A percentile compares a stretch with the other conserved stretches of the same genome.
Evolutionary conservation across 1,140 invertebrate genomes (phyloP).

Genomic region (Bathynomus jamesi): DNA sequence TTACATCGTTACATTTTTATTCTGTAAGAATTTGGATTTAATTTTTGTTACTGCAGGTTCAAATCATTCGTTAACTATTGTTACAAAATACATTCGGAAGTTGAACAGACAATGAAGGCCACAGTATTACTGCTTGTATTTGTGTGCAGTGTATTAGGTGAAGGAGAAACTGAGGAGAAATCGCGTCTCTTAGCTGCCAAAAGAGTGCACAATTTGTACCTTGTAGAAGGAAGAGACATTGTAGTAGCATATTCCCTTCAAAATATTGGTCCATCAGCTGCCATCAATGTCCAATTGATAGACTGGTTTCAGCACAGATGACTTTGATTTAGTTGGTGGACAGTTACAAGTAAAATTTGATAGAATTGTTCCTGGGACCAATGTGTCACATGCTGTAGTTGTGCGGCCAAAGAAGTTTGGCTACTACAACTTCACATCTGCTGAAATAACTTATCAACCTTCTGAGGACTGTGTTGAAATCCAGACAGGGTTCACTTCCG

Average conservation of each 20-base stretch:
- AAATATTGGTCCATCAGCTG: constrained; percentile 77
- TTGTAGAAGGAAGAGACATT: constrained; percentile 97
- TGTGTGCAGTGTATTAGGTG: not conserved
- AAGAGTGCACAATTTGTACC: constrained; percentile 82
- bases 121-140: not conserved
- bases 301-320: constrained; percentile 67
- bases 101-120: not conserved
- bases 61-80: too few species aligned
- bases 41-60: too few species aligned
- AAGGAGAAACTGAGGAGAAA: constrained; percentile 5
- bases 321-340: constrained; percentile 78
- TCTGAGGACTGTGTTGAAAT: constrained; percentile 49
- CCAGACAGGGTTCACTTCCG: constrained; percentile 81
- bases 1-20: too few species aligned
- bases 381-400: constrained; percentile 89
- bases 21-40: too few species aligned
- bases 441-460: constrained; percentile 79
- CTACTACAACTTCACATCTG: constrained; percentile 94
- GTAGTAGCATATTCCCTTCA: constrained; percentile 83
- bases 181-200: constrained; percentile 30
- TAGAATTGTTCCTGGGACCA: constrained; percentile 80
- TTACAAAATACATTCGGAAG: too few species aligned
- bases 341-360: constrained; percentile 74
- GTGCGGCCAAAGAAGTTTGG: constrained; percentile 81
- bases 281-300: constrained; percentile 75